Conservation (phyloP, 1,140 invertebrate species). For the Grapholita molesta region DNA sequence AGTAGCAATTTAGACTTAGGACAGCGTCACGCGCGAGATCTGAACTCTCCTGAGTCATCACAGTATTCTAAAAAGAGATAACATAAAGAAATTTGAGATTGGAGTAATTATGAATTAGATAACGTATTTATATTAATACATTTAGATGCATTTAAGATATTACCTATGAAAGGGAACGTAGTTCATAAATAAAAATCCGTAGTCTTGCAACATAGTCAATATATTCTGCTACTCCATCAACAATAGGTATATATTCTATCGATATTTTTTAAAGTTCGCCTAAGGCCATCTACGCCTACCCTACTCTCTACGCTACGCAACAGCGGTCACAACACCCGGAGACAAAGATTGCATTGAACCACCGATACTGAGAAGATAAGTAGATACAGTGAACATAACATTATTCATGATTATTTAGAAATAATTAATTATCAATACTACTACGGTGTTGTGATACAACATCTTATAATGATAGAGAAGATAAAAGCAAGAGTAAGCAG, state of each 20-base stretch:
- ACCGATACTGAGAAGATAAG: constrained; percentile 63
- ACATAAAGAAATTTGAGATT: constrained; percentile 43
- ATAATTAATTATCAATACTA: constrained; percentile 65
- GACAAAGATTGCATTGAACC: constrained; percentile 78
- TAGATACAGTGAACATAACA: constrained; percentile 62
- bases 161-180: constrained; percentile 45
- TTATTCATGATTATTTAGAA: constrained; percentile 60
- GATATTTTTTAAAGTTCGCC: constrained; percentile 38
- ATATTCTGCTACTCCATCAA: constrained; percentile 71
- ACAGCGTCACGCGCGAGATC: constrained; percentile 10
- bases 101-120: constrained; percentile 42
- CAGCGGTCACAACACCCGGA: constrained; percentile 44
- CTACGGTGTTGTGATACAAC: constrained; percentile 59
- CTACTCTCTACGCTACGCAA: constrained; percentile 25
- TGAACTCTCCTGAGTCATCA: constrained; percentile 71
- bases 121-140: constrained; percentile 44
- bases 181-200: constrained; percentile 66
- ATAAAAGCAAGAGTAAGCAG: constrained; percentile 68
- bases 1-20: constrained; percentile 20
- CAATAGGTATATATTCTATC: constrained; percentile 45
- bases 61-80: constrained; percentile 61
- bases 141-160: constrained; percentile 39
- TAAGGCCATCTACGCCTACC: constrained; percentile 49
- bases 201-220: constrained; percentile 72
- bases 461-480: constrained; percentile 59